Conservation (phyloP, 2,888 invertebrate species). For the Anodontia alba region DNA sequence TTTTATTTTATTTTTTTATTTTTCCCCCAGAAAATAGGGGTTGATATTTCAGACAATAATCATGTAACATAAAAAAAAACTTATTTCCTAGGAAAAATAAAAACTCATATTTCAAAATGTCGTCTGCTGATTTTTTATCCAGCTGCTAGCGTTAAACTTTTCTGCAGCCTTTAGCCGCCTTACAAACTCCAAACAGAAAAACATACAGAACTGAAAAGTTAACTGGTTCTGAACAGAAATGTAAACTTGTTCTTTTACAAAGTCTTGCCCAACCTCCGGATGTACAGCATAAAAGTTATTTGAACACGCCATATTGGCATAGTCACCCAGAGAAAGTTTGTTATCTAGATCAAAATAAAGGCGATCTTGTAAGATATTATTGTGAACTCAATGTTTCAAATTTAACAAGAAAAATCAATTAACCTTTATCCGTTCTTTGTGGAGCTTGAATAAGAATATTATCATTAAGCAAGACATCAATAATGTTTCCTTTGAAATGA, state of each 20-base stretch:
- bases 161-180: too few relatives aligned
- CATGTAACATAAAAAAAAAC: too few relatives aligned
- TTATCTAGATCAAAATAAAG: not conserved
- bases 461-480: not conserved
- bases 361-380: not conserved
- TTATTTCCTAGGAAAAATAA: too few relatives aligned
- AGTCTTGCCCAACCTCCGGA: not conserved
- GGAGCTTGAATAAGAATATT: not conserved
- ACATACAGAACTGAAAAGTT: too few relatives aligned
- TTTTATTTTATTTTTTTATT: too few relatives aligned
- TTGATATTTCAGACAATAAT: too few relatives aligned
- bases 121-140: too few relatives aligned
- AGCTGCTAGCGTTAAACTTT: too few relatives aligned
- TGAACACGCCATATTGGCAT: not conserved
- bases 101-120: too few relatives aligned
- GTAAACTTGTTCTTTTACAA: not conserved
- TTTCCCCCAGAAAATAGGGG: too few relatives aligned
- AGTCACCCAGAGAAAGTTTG: not conserved
- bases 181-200: too few relatives aligned
- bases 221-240: too few relatives aligned
- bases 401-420: constrained; percentile 8
- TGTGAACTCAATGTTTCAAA: not conserved
- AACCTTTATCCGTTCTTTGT: not conserved
- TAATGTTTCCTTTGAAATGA: not conserved
- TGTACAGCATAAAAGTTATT: not conserved